Evolutionary conservation across 2,888 invertebrate species (phyloP).

Genomic region (Apodemia zela): DNA sequence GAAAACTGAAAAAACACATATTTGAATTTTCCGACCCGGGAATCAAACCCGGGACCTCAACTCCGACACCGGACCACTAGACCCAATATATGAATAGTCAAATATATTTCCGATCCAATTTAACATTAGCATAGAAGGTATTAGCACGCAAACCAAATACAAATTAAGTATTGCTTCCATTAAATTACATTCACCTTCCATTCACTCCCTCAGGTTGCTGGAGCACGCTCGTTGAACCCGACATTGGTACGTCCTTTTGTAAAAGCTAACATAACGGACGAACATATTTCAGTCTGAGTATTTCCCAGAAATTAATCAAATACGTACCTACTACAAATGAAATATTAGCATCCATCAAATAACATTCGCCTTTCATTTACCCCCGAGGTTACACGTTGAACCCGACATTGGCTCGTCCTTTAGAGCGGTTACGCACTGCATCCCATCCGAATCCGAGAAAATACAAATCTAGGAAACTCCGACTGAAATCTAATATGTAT

Average conservation of each 20-base stretch:
- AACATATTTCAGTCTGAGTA: not conserved
- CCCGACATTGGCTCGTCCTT: not conserved
- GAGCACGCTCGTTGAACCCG: not conserved
- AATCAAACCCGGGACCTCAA: too few species aligned
- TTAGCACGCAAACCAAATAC: not conserved
- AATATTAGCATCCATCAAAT: not conserved
- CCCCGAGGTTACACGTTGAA: not conserved
- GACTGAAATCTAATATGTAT: too few species aligned
- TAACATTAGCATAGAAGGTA: not conserved
- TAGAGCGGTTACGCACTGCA: too few species aligned
- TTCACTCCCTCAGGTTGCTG: not conserved
- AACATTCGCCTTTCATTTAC: not conserved
- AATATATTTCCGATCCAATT: not conserved
- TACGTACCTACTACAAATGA: not conserved
- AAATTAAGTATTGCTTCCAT: not conserved
- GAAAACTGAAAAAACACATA: too few species aligned
- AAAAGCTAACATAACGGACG: not conserved
- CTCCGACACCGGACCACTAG: too few species aligned
- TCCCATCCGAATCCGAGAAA: too few species aligned
- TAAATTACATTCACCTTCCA: not conserved
- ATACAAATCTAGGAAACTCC: too few species aligned
- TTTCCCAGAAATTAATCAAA: not conserved
- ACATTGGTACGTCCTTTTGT: not conserved
- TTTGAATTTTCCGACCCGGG: too few species aligned
- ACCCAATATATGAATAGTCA: too few species aligned